Evolutionary conservation across 2,797 vertebrate species (phyloP).

Genomic region (Sebastes cheni): DNA sequence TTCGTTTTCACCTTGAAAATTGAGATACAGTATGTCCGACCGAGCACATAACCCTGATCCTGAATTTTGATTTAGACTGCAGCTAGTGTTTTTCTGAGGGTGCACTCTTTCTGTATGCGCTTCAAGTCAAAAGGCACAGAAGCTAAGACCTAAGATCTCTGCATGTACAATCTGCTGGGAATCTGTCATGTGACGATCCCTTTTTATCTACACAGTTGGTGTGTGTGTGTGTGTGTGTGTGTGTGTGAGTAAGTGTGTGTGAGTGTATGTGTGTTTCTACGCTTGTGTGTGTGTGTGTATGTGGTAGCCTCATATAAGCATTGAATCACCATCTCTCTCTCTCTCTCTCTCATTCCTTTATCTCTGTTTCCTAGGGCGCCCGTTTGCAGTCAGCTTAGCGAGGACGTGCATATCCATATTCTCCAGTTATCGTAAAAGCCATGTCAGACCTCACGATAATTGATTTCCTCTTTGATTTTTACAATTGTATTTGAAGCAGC

Average conservation of each 20-base stretch:
- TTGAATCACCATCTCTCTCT: slow-evolving; percentile 37
- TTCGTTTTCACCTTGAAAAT: slow-evolving; percentile 37
- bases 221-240: slow-evolving; percentile 15
- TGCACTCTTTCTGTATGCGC: slow-evolving; percentile 36
- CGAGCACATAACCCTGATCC: slow-evolving; percentile 44
- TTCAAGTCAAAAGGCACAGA: slow-evolving; percentile 68
- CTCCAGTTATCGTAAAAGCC: slow-evolving; percentile 64
- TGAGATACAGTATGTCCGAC: slow-evolving; percentile 39
- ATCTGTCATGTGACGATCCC: slow-evolving; percentile 79
- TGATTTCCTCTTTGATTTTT: slow-evolving; percentile 69
- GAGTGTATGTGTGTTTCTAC: neutral
- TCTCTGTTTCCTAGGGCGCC: slow-evolving; percentile 39
- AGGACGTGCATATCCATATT: slow-evolving; percentile 79
- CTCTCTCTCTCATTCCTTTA: neutral
- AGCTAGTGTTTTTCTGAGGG: slow-evolving; percentile 53
- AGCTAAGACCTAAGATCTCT: slow-evolving; percentile 71
- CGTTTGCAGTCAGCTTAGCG: slow-evolving; percentile 55
- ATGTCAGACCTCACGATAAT: slow-evolving; percentile 77
- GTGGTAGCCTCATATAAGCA: slow-evolving; percentile 18
- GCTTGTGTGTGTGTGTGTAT: neutral
- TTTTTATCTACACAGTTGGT: slow-evolving; percentile 77
- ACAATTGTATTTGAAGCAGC: slow-evolving; percentile 73
- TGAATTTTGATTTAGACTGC: slow-evolving; percentile 51
- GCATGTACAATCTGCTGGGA: slow-evolving; percentile 80
- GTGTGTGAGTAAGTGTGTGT: slow-evolving; percentile 7